These are phyloP conservation scores for Alectura lathami DNA, from an alignment of 2,113 vertebrate genomes.

Conservation along the genomic window DNA sequence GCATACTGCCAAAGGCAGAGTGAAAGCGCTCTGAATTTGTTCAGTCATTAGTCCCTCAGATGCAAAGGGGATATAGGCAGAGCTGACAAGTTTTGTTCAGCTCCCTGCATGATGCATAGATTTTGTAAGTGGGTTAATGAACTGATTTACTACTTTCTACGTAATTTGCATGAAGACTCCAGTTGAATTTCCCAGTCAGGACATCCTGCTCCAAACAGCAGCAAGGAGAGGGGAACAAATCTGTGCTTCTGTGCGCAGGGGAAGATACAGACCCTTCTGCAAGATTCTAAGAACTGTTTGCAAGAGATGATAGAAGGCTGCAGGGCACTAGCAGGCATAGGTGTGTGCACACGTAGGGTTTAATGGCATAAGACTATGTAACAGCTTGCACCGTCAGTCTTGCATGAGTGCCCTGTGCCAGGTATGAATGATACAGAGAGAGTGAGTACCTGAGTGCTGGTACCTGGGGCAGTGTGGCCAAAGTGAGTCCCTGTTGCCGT, in stretches of 20 bases:
- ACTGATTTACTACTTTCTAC: slow-evolving; percentile 17
- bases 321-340: slow-evolving; percentile 57
- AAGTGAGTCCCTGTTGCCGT: neutral
- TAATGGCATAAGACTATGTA: slow-evolving; percentile 55
- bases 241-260: neutral
- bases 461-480: neutral
- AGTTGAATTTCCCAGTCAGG: neutral
- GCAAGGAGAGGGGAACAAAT: neutral
- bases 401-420: slow-evolving; percentile 23
- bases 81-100: slow-evolving; percentile 22
- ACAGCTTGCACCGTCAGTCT: slow-evolving; percentile 31
- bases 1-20: neutral
- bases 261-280: slow-evolving; percentile 20
- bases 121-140: slow-evolving; percentile 25
- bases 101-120: neutral
- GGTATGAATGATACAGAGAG: slow-evolving; percentile 19
- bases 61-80: neutral
- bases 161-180: neutral
- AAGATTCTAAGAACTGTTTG: slow-evolving; percentile 33
- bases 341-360: neutral
- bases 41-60: neutral
- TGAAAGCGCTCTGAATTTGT: neutral
- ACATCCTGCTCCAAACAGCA: neutral
- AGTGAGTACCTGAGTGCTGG: neutral
- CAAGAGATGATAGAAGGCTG: slow-evolving; percentile 37